Evolutionary conservation across 2,113 vertebrate genomes (phyloP), one percentile per base, ranked within the genome.

Genomic region (Strix uralensis): DNA sequence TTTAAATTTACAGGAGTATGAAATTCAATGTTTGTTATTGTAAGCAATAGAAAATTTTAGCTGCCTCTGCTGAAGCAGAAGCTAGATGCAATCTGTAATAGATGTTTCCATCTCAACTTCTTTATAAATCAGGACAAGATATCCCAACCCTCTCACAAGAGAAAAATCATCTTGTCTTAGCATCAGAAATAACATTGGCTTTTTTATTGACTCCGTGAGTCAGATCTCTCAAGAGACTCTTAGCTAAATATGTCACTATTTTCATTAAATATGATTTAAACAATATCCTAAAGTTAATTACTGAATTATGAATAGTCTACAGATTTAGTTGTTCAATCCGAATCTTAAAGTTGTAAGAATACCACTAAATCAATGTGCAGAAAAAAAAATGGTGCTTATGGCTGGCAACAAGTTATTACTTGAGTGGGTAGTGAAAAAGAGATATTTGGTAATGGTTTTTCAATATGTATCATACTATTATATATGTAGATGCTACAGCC

Each of bases 201-300:
- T 86, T 92, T 91, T 93, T 74, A 90, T 40, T 82, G 59, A 79
- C 61, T 67, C 32, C 57, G 8, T 81, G 84, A 95, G 81, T 95
- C 87, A 94, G 70, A 78, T 88, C 38, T 84, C 88, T 90, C 89
- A 80, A 83, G 62, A 87, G 49, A 77, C 40, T 90, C 47, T 70
- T 78, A 42, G 51, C 32, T 92, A 97, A 91, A 77, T 87, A 82
- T 63, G n/a, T 80, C 84, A 85, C 57, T 91, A 67, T 94, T 94
- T 92, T 86, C 77, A 94, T 90, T 86, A 86, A 95, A 82, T 83
- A 62, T 27, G 4, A 91, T 86, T 96, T 97, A 91, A 90, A 95
- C 66, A 95, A 80, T 89, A 59, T 42, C 26, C 90, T 88, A 80
- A 88, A 65, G 40, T 57, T 96, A 94, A 92, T 93, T 87, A 59